These are phyloP conservation scores for Crocidura indochinensis DNA, from an alignment of 2,797 vertebrate species.

Conservation along the genomic window DNA sequence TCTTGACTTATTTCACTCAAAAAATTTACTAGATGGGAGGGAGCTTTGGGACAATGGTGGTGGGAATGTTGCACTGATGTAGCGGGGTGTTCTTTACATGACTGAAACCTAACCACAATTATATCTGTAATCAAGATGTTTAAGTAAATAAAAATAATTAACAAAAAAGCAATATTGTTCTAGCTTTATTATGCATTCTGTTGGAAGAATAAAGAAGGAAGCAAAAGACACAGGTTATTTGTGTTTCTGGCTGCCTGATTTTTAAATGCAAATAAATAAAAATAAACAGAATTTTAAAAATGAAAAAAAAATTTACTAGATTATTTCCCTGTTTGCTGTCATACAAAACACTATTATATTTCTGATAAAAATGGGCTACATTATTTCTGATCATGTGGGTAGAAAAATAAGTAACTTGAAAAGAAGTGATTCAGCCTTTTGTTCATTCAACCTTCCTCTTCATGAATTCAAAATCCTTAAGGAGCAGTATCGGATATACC, in stretches of 20 bases:
- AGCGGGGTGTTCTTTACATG: too few relatives aligned
- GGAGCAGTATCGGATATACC: too few relatives aligned
- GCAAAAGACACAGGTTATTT: conserved; percentile 43
- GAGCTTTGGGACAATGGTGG: too few relatives aligned
- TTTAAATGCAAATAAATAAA: conserved; percentile 70
- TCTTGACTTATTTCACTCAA: neutral
- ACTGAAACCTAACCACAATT: too few relatives aligned
- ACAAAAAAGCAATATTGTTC: conserved; percentile 35
- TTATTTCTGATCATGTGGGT: neutral
- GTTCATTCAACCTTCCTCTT: neutral
- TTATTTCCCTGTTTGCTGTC: neutral
- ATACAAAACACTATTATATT: too few relatives aligned
- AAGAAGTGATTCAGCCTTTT: neutral
- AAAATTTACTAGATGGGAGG: too few relatives aligned
- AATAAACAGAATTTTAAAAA: conserved; percentile 72
- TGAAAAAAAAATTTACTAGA: conserved; percentile 27
- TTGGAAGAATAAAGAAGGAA: conserved; percentile 25
- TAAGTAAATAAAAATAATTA: too few relatives aligned
- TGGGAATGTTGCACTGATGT: too few relatives aligned
- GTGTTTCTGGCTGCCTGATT: conserved; percentile 56
- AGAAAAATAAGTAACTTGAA: neutral
- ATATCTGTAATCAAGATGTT: too few relatives aligned
- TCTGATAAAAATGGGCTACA: neutral
- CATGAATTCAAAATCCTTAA: neutral
- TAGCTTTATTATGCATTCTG: conserved; percentile 60